These are phyloP conservation scores for Ochropleura leucogaster DNA, from an alignment of 2,888 invertebrate species.

Conservation along the genomic window DNA sequence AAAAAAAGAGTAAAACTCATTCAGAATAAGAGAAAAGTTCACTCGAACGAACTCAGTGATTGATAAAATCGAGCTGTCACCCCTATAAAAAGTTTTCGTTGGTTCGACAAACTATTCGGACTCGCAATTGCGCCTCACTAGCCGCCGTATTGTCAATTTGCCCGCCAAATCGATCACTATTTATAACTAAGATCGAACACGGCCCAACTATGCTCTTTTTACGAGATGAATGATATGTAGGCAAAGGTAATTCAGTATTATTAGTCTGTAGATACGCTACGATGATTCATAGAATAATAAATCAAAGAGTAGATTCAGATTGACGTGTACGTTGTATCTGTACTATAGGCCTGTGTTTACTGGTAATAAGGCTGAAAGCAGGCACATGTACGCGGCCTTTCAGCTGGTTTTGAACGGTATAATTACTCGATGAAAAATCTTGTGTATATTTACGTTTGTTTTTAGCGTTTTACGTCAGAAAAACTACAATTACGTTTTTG, in stretches of 20 bases:
- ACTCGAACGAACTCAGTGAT: slow-evolving; percentile 38
- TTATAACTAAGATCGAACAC: slow-evolving; percentile 77
- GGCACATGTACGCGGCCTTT: slow-evolving; percentile 40
- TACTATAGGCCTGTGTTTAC: slow-evolving; percentile 33
- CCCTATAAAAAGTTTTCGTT: slow-evolving; percentile 51
- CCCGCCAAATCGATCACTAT: slow-evolving; percentile 87
- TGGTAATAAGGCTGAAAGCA: slow-evolving; percentile 47
- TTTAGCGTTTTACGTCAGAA: neutral
- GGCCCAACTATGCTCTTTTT: slow-evolving; percentile 55
- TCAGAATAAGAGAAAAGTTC: slow-evolving; percentile 22
- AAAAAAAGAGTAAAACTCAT: slow-evolving; percentile 4
- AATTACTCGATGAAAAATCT: slow-evolving; percentile 37
- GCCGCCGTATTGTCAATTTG: slow-evolving; percentile 78
- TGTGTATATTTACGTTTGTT: slow-evolving; percentile 1
- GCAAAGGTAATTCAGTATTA: slow-evolving; percentile 54
- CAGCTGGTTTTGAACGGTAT: slow-evolving; percentile 17
- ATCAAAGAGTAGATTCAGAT: slow-evolving; percentile 54
- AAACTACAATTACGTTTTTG: neutral
- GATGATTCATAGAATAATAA: slow-evolving; percentile 62
- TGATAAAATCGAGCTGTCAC: slow-evolving; percentile 47
- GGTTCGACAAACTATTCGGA: slow-evolving; percentile 47
- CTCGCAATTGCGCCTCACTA: slow-evolving; percentile 64
- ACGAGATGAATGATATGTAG: slow-evolving; percentile 59
- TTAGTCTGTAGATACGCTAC: slow-evolving; percentile 48
- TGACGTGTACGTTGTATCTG: slow-evolving; percentile 48